Evolutionary conservation across 1,140 invertebrate genomes (phyloP), one percentile per base, ranked within the genome.

Genomic region (Heliconius melpomene): DNA sequence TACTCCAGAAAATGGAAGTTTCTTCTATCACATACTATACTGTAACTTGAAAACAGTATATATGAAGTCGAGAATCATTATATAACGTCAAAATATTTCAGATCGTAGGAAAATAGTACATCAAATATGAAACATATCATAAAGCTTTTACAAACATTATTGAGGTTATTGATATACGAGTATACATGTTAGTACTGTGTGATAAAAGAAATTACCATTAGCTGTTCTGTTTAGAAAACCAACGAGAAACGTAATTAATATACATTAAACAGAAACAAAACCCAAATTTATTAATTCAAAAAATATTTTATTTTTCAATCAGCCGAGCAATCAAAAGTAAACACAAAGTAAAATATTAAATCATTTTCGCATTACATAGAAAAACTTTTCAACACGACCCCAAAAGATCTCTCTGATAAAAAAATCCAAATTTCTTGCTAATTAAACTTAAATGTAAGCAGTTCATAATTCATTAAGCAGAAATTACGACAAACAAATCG

Each of bases 321-420:
- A 23, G 2, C 23, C 57, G 57, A 26, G 57, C 57, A 66, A 66
- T 29, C 60, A 66, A 66, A 29, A 66, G 23, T 66, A 26, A 66
- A 66, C 54, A 60, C 23, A 66, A 66, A 26, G 60, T 29, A 29
- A 66, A 26, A 66, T 66, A 66, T 29, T 66, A 66, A 66, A 66
- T 66, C 23, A 66, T 66, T 60, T 66, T 66, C 11, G 60, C 60
- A 29, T 66, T 16, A 16, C 23, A 29, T 66, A 66, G 23, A 20
- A 66, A 66, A 60, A 46, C 40, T 26, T 60, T 66, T 66, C 9
- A 9, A 1, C 23, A 23, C 60, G 23, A 66, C 60, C 60, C 60
- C 29, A 66, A 29, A 66, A 66, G 60, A 66, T 66, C 5, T 57
- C 54, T 66, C 72, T 77, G 85, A 82, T 79, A 79, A 79, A 79